phyloP scores from a whole-genome alignment of 2,888 invertebrate species.

The Drosophila recens region DNA sequence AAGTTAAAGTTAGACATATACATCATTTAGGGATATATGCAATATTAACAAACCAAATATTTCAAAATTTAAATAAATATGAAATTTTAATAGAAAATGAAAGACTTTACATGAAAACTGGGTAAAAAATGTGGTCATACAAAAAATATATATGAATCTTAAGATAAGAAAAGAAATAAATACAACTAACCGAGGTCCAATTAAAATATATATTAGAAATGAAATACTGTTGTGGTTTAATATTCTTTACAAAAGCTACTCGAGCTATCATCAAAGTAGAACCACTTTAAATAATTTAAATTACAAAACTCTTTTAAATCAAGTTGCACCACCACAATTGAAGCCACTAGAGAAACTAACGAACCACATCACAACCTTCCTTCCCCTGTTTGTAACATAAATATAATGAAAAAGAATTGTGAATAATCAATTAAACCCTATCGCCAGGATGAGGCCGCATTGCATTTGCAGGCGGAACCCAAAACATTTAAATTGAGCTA shows the following conservation, averaged over 20 bases:
- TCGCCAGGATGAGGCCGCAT: conserved; percentile 43
- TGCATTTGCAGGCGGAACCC: conserved; percentile 11
- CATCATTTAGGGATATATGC: too few species aligned
- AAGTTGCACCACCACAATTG: conserved; percentile 17
- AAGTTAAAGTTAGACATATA: too few species aligned
- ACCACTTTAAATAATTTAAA: conserved; percentile 15
- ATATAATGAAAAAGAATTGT: conserved; percentile 49
- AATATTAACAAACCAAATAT: too few species aligned
- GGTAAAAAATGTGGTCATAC: too few species aligned
- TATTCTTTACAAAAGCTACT: neutral
- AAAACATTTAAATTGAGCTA: conserved; percentile 62
- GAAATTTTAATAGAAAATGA: too few species aligned
- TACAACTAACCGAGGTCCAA: neutral
- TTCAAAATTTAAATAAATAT: too few species aligned
- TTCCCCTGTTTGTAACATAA: conserved; percentile 38
- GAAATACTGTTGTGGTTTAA: too few species aligned
- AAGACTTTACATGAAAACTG: too few species aligned
- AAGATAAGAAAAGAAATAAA: neutral
- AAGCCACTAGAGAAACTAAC: conserved; percentile 19
- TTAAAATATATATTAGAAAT: neutral
- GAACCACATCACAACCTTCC: conserved; percentile 23
- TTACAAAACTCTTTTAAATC: conserved; percentile 8
- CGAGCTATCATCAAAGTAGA: neutral
- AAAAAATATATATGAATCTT: too few species aligned
- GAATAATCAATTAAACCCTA: conserved; percentile 74